Percentiles rank a stretch among this genome's conserved stretches.
Evolutionary conservation across 2,113 vertebrate genomes (phyloP).

Genomic region (Melanostigma gelatinosum): DNA sequence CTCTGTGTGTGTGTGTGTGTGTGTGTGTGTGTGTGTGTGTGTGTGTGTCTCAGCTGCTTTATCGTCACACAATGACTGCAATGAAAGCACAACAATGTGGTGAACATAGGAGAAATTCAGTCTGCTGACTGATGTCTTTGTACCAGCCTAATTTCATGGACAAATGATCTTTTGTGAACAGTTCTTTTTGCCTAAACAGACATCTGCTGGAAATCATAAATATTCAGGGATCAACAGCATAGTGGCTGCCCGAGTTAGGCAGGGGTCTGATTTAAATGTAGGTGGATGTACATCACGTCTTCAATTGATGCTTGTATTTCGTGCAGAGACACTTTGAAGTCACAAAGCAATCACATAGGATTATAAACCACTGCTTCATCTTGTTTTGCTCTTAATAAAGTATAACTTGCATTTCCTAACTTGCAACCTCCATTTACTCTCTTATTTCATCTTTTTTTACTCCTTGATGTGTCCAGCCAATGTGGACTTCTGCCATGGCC

Average conservation of each 20-base stretch:
- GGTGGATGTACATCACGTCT: not conserved
- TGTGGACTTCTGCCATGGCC: slow-evolving; percentile 26
- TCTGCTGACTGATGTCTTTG: slow-evolving; percentile 1
- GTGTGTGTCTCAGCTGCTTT: slow-evolving; percentile 17
- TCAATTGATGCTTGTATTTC: not conserved
- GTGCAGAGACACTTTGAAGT: slow-evolving; percentile 1
- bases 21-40: not conserved
- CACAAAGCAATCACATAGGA: slow-evolving; percentile 1
- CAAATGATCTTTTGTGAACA: slow-evolving; percentile 1
- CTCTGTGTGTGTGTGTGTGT: not conserved
- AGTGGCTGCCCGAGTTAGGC: not conserved
- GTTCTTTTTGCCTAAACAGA: not conserved
- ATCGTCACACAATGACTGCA: slow-evolving; percentile 10
- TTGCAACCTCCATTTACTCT: slow-evolving; percentile 1
- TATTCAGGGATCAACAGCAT: not conserved
- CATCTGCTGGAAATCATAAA: not conserved
- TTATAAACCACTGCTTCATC: not conserved
- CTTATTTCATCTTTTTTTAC: not conserved
- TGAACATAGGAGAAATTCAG: not conserved
- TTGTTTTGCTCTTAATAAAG: slow-evolving; percentile 9
- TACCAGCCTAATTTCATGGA: not conserved
- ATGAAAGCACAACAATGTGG: not conserved
- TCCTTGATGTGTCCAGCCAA: slow-evolving; percentile 18
- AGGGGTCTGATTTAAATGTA: slow-evolving; percentile 1
- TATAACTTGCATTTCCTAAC: not conserved